phyloP scores from a whole-genome alignment of 2,797 vertebrate species.

The Rhinogobio ventralis region DNA sequence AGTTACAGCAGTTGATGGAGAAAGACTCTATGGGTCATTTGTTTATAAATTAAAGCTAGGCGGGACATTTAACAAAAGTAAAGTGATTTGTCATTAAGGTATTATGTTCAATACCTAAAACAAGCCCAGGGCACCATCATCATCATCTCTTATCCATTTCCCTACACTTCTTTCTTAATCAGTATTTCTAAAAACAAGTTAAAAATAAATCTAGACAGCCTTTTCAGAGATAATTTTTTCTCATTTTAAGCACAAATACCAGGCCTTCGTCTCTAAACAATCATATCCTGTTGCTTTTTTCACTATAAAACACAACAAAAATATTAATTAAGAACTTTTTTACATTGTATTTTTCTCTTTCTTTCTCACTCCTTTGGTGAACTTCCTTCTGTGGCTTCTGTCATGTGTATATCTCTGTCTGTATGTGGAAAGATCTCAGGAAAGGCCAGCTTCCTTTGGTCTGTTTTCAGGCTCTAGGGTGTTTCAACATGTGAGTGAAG shows the following conservation, averaged over 20 bases:
- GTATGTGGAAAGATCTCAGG: conserved; percentile 31
- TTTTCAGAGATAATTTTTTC: too few relatives aligned
- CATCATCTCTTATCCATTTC: not conserved
- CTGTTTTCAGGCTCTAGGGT: conserved; percentile 26
- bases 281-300: not conserved
- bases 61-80: not conserved
- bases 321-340: not conserved
- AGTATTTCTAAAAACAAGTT: not conserved
- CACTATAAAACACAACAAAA: not conserved
- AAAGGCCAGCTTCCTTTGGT: conserved; percentile 50
- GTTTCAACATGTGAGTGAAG: conserved; percentile 5
- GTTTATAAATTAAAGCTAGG: not conserved
- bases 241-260: too few relatives aligned
- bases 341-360: conserved; percentile 14
- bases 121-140: not conserved
- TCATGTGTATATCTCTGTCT: conserved; percentile 32
- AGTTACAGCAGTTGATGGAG: not conserved
- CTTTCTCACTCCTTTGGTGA: conserved; percentile 33
- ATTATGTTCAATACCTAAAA: not conserved
- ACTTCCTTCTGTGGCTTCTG: conserved; percentile 36
- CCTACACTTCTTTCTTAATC: not conserved
- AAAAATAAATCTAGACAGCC: too few relatives aligned
- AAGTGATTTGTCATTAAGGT: not conserved
- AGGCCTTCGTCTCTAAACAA: not conserved
- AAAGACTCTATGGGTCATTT: not conserved